Evolutionary conservation across 2,797 vertebrate species (phyloP), one percentile per base, ranked within the genome.

Genomic region (Emydoidea blandingii): DNA sequence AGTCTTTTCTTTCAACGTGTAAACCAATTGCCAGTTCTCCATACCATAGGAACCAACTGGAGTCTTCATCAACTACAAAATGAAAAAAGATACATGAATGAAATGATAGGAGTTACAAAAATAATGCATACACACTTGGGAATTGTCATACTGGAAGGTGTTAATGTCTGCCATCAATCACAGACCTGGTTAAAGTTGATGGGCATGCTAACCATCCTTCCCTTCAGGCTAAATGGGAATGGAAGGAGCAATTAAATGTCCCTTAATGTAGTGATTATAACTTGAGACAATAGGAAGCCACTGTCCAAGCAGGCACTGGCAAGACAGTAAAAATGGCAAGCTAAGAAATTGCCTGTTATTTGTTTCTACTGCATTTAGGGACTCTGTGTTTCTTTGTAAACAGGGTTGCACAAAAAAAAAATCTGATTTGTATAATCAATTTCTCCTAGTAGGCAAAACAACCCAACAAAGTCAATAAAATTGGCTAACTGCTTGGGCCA

Each of bases 21-120:
- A 99, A 96, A 99, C 89, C 7, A 98, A 95, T 65, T 98, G 97
- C 99, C 99, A 99, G 27, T 98, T 98, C 90, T 96, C 96, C 95
- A 98, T 98, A 84, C 97, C 96, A 34, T 98, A 98, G 31, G 98
- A 97, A 82, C 97, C 97, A 62, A 99, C 89, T 8, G 99, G 98
- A 78, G 99, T 97, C 95, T 98, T 98, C 96, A 99, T 98, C 91
- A 99, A 97, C 99, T 99, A 68, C 3, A 81, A 86, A 89, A 92
- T 41, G 82, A 93, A 87, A 65, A 81, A 79, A 23, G 4, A 31
- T 5, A 68, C 12, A 78, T 11, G 79, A 25, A 86, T 79, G 52
- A 68, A 72, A 81, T 50, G 84, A 1, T 47, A 80, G 82, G 82
- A 94, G 50, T 86, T 79, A 92, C 12, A 94, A 83, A 74, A 78